Evolutionary conservation across 2,797 vertebrate species (phyloP).

Genomic region (Serranus cabrilla): DNA sequence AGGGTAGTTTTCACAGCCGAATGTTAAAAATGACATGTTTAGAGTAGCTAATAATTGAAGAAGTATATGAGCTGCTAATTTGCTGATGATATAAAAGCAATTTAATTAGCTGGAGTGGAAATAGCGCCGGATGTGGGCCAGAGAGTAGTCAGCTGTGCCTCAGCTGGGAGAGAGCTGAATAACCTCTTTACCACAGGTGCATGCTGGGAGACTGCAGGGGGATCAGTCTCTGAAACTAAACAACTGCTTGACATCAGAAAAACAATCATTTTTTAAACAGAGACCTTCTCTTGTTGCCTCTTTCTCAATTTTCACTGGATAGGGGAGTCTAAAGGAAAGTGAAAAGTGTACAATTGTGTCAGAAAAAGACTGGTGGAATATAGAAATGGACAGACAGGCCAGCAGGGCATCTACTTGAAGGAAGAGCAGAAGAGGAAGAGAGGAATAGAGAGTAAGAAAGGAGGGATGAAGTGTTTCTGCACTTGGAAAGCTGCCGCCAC

Average conservation of each 20-base stretch:
- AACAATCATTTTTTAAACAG: constrained; percentile 39
- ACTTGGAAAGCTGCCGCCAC: constrained; percentile 88
- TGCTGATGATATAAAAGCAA: constrained; percentile 78
- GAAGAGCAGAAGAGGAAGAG: constrained; percentile 27
- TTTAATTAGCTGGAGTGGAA: constrained; percentile 74
- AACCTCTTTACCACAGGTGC: constrained; percentile 80
- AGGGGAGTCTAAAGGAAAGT: neutral
- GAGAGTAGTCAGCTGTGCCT: constrained; percentile 84
- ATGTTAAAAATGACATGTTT: constrained; percentile 70
- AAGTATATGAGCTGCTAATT: constrained; percentile 84
- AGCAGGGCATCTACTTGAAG: constrained; percentile 8
- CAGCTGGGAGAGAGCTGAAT: constrained; percentile 80
- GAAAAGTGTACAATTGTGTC: constrained; percentile 6
- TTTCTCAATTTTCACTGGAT: constrained; percentile 25
- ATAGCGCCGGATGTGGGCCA: constrained; percentile 76
- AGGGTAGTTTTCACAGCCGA: constrained; percentile 21
- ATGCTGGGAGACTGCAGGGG: constrained; percentile 71
- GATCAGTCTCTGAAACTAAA: constrained; percentile 60
- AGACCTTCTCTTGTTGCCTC: constrained; percentile 15
- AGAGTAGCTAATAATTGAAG: constrained; percentile 76
- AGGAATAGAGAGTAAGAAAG: constrained; percentile 54
- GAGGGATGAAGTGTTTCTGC: constrained; percentile 77
- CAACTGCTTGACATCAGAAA: constrained; percentile 53
- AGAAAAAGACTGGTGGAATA: neutral
- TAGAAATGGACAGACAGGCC: constrained; percentile 28